Evolutionary conservation across 2,888 invertebrate genomes (phyloP).

Genomic region (Mallateleia sp.): DNA sequence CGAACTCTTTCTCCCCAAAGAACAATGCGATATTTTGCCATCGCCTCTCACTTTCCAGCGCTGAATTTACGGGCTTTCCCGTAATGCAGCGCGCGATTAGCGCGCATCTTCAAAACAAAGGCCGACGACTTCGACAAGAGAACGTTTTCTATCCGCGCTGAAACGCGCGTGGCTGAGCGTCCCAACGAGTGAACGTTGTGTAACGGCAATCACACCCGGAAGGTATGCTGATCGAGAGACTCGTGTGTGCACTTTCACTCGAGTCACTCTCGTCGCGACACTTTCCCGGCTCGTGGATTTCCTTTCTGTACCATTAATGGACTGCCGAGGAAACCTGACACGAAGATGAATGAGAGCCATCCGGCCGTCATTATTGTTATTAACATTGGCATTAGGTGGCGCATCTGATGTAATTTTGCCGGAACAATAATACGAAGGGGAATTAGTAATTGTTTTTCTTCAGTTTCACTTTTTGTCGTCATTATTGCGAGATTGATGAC

Average conservation of each 20-base stretch:
- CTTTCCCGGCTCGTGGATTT: slow-evolving; percentile 79
- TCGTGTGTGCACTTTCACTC: slow-evolving; percentile 84
- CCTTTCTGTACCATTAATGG: slow-evolving; percentile 54
- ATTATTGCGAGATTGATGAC: not conserved
- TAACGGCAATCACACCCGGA: slow-evolving; percentile 83
- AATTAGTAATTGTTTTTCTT: not conserved
- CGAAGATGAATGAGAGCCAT: not conserved
- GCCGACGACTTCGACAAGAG: slow-evolving; percentile 32
- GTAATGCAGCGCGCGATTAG: slow-evolving; percentile 45
- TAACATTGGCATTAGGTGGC: not conserved
- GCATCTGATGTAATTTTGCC: not conserved
- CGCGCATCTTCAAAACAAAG: slow-evolving; percentile 66
- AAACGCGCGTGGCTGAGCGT: slow-evolving; percentile 58
- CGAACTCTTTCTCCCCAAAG: too few species aligned
- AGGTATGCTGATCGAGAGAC: slow-evolving; percentile 76
- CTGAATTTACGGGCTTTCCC: slow-evolving; percentile 40
- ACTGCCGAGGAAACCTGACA: slow-evolving; percentile 19
- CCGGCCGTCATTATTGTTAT: not conserved
- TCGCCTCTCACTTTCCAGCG: slow-evolving; percentile 47
- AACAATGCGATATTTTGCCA: slow-evolving; percentile 26
- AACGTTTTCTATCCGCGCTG: slow-evolving; percentile 31
- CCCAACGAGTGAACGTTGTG: slow-evolving; percentile 81
- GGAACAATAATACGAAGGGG: not conserved
- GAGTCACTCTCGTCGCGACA: slow-evolving; percentile 79
- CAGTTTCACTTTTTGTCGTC: not conserved